Evolutionary conservation across 1,140 invertebrate species (phyloP).

Genomic region (Heterodera carotae): DNA sequence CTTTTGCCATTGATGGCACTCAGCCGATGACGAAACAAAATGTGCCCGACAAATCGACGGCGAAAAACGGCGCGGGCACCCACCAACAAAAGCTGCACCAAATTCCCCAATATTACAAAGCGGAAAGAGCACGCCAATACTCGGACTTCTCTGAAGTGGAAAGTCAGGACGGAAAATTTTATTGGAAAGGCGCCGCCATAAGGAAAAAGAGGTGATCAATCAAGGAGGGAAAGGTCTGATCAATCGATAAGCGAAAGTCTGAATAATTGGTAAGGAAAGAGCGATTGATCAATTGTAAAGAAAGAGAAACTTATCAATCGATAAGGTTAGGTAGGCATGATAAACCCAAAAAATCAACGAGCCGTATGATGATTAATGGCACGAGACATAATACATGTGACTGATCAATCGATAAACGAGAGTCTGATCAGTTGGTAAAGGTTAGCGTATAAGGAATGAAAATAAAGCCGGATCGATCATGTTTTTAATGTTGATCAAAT

Average conservation of each 20-base stretch:
- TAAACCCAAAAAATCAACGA: constrained; percentile 38
- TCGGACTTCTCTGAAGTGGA: constrained; percentile 47
- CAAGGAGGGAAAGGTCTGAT: neutral
- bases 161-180: constrained; percentile 34
- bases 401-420: constrained; percentile 16
- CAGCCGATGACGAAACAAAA: neutral
- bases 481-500: too few species aligned
- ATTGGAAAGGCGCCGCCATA: neutral
- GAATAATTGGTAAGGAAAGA: neutral
- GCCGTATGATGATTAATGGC: too few species aligned
- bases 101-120: constrained; percentile 32
- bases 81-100: constrained; percentile 8
- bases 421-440: too few species aligned
- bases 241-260: neutral
- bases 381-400: too few species aligned
- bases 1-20: neutral
- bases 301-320: neutral
- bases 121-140: constrained; percentile 43
- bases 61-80: neutral
- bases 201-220: neutral
- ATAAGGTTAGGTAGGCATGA: too few species aligned
- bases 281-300: neutral
- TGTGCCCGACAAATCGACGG: neutral
- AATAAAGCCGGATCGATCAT: too few species aligned
- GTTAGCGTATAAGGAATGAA: too few species aligned